Conservation (phyloP, 2,888 invertebrate species). For the Eupeodes luniger region DNA sequence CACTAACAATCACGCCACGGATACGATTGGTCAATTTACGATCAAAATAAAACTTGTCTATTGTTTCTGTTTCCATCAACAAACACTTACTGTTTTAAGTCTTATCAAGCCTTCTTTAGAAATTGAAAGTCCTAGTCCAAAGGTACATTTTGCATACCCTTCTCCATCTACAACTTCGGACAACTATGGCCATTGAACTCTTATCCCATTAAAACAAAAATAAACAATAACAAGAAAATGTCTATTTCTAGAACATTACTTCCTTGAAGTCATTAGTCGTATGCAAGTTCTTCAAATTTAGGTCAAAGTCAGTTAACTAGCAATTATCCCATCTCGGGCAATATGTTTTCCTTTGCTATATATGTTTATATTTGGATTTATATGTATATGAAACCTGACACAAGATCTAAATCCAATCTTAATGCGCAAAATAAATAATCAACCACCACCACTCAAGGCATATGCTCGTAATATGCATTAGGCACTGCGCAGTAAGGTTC, state of each 20-base stretch:
- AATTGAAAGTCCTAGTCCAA: too few relatives aligned
- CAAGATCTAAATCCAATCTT: slow-evolving; percentile 49
- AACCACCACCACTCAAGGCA: slow-evolving; percentile 20
- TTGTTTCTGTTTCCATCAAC: too few relatives aligned
- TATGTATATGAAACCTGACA: slow-evolving; percentile 30
- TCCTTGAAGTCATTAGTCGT: slow-evolving; percentile 4
- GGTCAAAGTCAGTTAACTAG: slow-evolving; percentile 39
- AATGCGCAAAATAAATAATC: slow-evolving; percentile 55
- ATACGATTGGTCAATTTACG: too few relatives aligned
- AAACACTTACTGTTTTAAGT: too few relatives aligned
- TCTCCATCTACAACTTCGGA: background rate
- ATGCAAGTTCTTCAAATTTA: background rate
- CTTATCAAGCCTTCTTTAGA: too few relatives aligned
- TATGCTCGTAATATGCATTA: background rate
- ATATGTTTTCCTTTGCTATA: slow-evolving; percentile 20
- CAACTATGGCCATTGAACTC: background rate
- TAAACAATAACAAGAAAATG: background rate
- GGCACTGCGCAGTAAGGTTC: too few relatives aligned
- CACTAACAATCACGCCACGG: too few relatives aligned
- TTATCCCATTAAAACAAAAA: background rate
- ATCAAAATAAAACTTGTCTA: too few relatives aligned
- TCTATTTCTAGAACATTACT: background rate
- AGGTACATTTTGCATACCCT: too few relatives aligned
- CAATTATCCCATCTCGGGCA: slow-evolving; percentile 37
- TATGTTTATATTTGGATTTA: background rate